A percentile compares a stretch with the other conserved stretches of the same genome.
These are phyloP conservation scores for Leucophenga varia DNA, from an alignment of 1,140 invertebrate species.

Conservation along the genomic window DNA sequence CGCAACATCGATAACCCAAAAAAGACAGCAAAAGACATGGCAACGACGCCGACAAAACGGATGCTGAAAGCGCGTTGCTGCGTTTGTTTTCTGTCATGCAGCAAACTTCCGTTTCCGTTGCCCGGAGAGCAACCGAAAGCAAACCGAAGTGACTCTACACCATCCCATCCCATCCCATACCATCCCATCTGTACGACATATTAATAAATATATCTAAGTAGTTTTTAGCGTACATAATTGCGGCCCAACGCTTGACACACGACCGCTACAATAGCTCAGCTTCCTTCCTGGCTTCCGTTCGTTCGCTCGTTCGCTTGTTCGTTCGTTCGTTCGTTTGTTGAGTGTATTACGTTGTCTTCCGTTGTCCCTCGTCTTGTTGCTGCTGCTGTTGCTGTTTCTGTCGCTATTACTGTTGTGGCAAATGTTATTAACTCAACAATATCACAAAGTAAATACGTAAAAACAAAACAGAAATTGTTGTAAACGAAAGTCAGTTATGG, in stretches of 20 bases:
- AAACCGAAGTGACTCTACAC: too few relatives aligned
- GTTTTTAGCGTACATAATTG: slow-evolving; percentile 53
- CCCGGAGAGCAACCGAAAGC: too few relatives aligned
- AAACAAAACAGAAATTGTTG: too few relatives aligned
- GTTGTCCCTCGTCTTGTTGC: too few relatives aligned
- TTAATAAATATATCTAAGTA: slow-evolving; percentile 53
- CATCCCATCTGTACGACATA: not conserved
- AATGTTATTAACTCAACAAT: too few relatives aligned
- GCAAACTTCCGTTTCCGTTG: slow-evolving; percentile 30
- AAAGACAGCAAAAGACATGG: slow-evolving; percentile 1
- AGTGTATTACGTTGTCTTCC: too few relatives aligned
- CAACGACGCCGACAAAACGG: slow-evolving; percentile 11
- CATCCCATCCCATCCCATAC: not conserved
- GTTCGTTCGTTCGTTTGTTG: too few relatives aligned
- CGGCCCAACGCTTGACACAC: slow-evolving; percentile 52
- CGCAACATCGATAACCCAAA: slow-evolving; percentile 14
- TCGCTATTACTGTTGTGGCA: too few relatives aligned
- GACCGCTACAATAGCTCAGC: slow-evolving; percentile 48
- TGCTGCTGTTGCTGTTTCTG: too few relatives aligned
- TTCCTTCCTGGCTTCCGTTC: slow-evolving; percentile 36
- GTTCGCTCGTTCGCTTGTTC: slow-evolving; percentile 24
- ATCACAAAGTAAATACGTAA: too few relatives aligned
- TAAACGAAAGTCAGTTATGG: too few relatives aligned
- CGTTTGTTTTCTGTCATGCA: slow-evolving; percentile 42
- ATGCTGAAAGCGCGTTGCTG: slow-evolving; percentile 5